phyloP scores from a whole-genome alignment of 2,797 vertebrate species.

The Anniella stebbinsi region DNA sequence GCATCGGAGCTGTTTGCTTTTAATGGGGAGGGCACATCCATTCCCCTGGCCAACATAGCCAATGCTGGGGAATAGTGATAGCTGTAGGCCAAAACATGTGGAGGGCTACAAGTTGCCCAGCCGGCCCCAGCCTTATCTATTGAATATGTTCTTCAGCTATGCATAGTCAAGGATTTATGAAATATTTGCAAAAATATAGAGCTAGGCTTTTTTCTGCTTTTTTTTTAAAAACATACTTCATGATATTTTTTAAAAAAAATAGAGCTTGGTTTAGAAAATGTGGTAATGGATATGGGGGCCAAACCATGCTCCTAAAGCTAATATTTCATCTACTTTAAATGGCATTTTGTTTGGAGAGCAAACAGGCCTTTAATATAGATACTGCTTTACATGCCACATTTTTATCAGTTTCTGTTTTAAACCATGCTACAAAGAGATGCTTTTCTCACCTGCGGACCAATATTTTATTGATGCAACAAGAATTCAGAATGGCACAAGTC shows the following conservation, averaged over 20 bases:
- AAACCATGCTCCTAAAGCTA: neutral
- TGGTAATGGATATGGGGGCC: neutral
- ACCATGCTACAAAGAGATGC: conserved; percentile 31
- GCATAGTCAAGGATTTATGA: neutral
- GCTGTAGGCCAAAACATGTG: too few relatives aligned
- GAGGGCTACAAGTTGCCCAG: too few relatives aligned
- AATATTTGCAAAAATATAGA: conserved; percentile 10
- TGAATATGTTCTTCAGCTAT: neutral
- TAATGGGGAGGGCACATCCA: neutral
- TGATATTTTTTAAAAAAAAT: conserved; percentile 41
- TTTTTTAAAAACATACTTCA: neutral
- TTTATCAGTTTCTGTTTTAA: conserved; percentile 37
- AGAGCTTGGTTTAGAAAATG: neutral
- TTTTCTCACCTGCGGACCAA: conserved; percentile 50
- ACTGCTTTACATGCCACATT: conserved; percentile 48
- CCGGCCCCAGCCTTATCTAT: too few relatives aligned
- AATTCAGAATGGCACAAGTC: conserved; percentile 47
- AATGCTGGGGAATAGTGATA: too few relatives aligned
- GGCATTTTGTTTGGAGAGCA: conserved; percentile 34
- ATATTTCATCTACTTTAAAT: conserved; percentile 4
- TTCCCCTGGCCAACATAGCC: neutral
- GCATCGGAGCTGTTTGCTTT: neutral
- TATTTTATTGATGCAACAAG: conserved; percentile 48
- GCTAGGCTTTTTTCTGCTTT: conserved; percentile 29
- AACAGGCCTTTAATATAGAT: neutral